These are phyloP conservation scores for Heliconius cydno DNA, from an alignment of 2,888 invertebrate genomes.

Conservation along the genomic window DNA sequence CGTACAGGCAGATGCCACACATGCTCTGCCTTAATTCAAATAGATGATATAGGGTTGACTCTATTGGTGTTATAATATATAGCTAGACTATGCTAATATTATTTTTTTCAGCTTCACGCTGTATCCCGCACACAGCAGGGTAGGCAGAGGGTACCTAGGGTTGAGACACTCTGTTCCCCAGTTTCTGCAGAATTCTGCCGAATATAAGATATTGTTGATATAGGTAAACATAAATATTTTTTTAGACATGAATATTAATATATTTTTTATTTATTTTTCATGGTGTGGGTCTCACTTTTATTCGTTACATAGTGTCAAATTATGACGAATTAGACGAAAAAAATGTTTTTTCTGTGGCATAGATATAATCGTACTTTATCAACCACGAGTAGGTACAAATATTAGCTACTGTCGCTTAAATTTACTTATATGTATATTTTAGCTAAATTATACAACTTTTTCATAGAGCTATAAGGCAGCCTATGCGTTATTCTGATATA, in stretches of 20 bases:
- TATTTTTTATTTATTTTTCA: too few species aligned
- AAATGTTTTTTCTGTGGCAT: too few species aligned
- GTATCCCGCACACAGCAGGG: too few species aligned
- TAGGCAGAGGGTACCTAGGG: too few species aligned
- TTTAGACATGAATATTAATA: background rate
- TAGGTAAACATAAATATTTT: background rate
- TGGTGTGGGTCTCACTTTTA: background rate
- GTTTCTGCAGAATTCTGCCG: too few species aligned
- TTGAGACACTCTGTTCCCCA: too few species aligned
- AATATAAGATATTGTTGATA: background rate
- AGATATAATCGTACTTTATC: background rate
- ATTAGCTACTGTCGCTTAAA: too few species aligned
- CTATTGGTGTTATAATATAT: background rate
- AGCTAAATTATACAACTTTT: too few species aligned
- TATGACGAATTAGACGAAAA: background rate
- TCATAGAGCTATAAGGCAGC: too few species aligned
- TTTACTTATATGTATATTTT: too few species aligned
- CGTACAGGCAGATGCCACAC: constrained; percentile 81
- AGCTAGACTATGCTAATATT: background rate
- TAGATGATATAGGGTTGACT: constrained; percentile 74
- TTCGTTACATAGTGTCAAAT: background rate
- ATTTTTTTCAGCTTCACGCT: background rate
- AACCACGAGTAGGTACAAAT: too few species aligned
- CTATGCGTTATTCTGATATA: too few species aligned
- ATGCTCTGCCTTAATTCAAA: constrained; percentile 81